A percentile compares a stretch with the other conserved stretches of the same genome.
These are phyloP conservation scores for Lordiphosa collinella DNA, from an alignment of 1,140 invertebrate species.

Conservation along the genomic window DNA sequence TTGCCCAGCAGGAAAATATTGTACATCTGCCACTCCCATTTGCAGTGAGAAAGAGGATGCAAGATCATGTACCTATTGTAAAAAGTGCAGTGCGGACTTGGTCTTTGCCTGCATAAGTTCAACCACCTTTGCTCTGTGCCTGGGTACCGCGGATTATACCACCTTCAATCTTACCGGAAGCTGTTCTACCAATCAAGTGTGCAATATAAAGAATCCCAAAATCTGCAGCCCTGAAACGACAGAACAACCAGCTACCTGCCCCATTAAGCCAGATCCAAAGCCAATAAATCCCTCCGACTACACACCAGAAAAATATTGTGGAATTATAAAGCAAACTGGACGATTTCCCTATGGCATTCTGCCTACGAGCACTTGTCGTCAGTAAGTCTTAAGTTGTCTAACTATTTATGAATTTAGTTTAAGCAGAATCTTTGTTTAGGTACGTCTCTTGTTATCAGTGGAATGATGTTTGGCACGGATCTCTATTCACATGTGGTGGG, in stretches of 20 bases:
- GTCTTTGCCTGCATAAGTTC: constrained; percentile 27
- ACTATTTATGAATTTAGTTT: no score
- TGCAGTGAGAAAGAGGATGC: not conserved
- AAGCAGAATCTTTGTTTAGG: not conserved
- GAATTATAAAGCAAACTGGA: constrained; percentile 1
- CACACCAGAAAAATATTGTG: constrained; percentile 23
- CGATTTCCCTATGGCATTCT: constrained; percentile 32
- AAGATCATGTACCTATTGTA: not conserved
- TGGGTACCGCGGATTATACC: constrained; percentile 7
- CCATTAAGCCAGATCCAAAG: not conserved
- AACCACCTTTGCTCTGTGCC: constrained; percentile 29
- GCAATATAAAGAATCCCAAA: constrained; percentile 1
- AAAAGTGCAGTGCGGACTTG: no score
- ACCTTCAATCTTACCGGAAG: constrained; percentile 13
- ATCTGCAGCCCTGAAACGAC: constrained; percentile 18
- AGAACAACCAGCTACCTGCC: constrained; percentile 8
- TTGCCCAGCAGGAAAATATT: constrained; percentile 17
- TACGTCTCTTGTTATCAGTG: constrained; percentile 23
- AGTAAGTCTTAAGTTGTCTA: constrained; percentile 14
- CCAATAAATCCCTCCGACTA: constrained; percentile 1
- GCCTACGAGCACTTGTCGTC: constrained; percentile 24
- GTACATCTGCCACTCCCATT: not conserved
- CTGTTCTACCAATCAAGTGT: constrained; percentile 24
- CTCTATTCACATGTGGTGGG: constrained; percentile 20
- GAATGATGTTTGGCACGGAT: constrained; percentile 17